Percentiles rank a stretch among this genome's conserved stretches.
Evolutionary conservation across 2,113 vertebrate genomes (phyloP).

Genomic region (Neopipo cinnamomea): DNA sequence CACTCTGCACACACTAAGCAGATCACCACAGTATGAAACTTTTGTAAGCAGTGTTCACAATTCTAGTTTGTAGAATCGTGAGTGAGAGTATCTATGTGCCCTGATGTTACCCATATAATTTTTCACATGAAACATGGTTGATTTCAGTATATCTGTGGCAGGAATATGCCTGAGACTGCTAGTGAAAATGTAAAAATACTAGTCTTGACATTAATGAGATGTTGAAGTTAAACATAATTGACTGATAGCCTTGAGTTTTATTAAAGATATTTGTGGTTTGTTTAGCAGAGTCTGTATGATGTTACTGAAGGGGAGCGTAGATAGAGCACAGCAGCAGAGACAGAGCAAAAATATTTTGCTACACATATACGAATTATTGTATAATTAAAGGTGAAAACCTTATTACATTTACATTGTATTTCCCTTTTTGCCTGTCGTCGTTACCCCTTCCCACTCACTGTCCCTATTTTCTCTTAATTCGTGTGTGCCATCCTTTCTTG

Average conservation of each 20-base stretch:
- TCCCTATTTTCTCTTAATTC: neutral
- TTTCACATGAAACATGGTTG: neutral
- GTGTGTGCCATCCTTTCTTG: neutral
- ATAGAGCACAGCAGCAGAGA: neutral
- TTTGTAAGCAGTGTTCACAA: neutral
- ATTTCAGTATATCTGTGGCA: neutral
- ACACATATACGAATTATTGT: neutral
- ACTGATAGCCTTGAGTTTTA: neutral
- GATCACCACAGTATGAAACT: neutral
- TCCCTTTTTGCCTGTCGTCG: accelerated
- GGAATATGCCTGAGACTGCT: neutral
- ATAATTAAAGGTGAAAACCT: neutral
- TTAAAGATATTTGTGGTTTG: neutral
- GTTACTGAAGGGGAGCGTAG: neutral
- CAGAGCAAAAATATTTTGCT: neutral
- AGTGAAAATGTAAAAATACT: neutral
- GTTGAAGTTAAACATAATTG: neutral
- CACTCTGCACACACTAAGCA: neutral
- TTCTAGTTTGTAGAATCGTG: neutral
- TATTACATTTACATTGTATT: neutral
- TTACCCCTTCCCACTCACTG: neutral
- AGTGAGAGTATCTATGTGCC: neutral
- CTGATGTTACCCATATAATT: neutral
- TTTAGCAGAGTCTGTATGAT: neutral
- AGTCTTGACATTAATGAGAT: neutral